Base-by-base conservation (phyloP, 2,888 invertebrate genomes). In the Teinopalpus imperialis region DNA sequence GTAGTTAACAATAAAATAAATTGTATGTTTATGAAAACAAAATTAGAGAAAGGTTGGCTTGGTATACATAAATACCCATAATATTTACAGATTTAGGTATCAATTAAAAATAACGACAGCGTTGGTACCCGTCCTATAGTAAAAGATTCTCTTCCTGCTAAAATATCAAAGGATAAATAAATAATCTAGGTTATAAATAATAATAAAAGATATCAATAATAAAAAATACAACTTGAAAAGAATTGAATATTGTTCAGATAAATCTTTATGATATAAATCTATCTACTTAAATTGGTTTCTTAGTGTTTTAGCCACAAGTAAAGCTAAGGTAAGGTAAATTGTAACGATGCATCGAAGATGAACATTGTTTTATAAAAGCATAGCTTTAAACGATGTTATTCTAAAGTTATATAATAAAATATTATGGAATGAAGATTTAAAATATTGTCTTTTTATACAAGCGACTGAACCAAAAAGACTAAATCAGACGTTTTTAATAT, bases 311-410 rank as follows among this genome's bases (percentile, higher is more conserved):
- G 4, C 8, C 40, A 20, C 3, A 23, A 13, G 20, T 43, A 34
- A 16, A 18, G 9, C 5, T 43, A 35, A 34, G 45, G 5, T 44
- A 26, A 46, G 34, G 35, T 41, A 41, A 40, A 35, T 41, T 7
- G 31, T 47, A 42, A 42, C 47, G 47, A 14, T 42, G 47, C 47
- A 47, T 42, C 42, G 42, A 42, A 46, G 5, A 30, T 27, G 23
- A 32, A 40, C 32, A 45, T 45, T 40, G 35, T 40, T 40, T 24
- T 21, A 13, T 16, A 35, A 46, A 46, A 46, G 46, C 46, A 35
- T 29, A 46, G 46, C 46, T 46, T 46, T 40, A 35, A 45, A 40
- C 35, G 9, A 21, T 40, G 34, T 34, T 9, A 36, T 18, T 40
- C 27, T 34, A 40, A 41, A 40, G 7, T 21, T 21, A 40, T 20